phyloP scores from a whole-genome alignment of 2,797 vertebrate genomes.

The Xenops minutus region DNA sequence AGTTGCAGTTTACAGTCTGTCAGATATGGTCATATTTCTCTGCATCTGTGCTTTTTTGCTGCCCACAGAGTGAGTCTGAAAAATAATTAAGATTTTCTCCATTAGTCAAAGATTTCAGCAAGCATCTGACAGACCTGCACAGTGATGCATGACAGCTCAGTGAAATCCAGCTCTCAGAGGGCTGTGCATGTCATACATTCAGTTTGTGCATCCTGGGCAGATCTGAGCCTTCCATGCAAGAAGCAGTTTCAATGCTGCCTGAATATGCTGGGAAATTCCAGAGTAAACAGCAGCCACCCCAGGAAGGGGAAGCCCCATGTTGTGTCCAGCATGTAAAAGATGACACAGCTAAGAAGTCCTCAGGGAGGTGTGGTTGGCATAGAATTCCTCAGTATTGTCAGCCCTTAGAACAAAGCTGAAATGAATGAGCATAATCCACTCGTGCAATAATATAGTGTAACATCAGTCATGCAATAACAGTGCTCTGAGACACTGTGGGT shows the following conservation, averaged over 20 bases:
- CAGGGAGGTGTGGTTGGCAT: background rate
- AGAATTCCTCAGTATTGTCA: background rate
- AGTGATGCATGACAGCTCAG: background rate
- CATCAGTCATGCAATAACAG: accelerated
- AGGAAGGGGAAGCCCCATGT: background rate
- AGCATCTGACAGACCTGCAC: background rate
- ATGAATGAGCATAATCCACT: background rate
- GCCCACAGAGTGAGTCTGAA: background rate
- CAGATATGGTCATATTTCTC: background rate
- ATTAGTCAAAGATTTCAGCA: background rate
- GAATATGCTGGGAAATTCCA: background rate
- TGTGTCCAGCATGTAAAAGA: background rate
- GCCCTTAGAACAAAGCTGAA: background rate
- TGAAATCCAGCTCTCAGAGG: background rate
- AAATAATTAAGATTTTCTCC: background rate
- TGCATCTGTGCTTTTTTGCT: background rate
- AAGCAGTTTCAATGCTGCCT: background rate
- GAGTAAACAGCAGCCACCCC: background rate
- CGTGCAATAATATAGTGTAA: too few relatives aligned
- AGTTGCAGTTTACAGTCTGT: background rate
- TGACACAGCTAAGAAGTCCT: background rate
- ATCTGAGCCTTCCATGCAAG: background rate
- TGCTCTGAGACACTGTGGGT: background rate
- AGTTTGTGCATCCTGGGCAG: background rate
- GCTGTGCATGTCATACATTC: background rate